Conservation (phyloP, 2,888 invertebrate species). For the Euplexia lucipara region DNA sequence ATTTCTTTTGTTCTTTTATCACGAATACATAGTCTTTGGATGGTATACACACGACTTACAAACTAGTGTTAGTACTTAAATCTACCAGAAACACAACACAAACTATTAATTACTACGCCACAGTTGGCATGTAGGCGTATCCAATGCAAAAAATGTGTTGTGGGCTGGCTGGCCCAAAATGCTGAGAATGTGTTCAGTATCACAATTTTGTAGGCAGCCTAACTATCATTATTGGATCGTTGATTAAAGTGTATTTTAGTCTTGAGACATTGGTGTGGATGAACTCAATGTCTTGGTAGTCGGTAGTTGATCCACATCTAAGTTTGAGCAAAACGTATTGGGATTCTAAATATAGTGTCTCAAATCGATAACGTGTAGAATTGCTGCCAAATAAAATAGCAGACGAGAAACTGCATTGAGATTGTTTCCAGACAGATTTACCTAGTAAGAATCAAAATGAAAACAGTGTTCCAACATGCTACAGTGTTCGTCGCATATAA, state of each 20-base stretch:
- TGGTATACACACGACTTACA: too few species aligned
- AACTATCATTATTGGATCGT: background rate
- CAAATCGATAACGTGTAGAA: constrained; percentile 34
- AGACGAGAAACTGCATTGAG: constrained; percentile 6
- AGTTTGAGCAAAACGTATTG: constrained; percentile 43
- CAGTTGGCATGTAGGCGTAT: too few species aligned
- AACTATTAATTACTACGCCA: too few species aligned
- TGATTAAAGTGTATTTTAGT: constrained; percentile 15
- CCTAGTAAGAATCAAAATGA: background rate
- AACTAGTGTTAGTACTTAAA: too few species aligned
- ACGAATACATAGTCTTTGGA: too few species aligned
- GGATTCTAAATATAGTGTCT: constrained; percentile 36
- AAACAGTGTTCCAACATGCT: background rate
- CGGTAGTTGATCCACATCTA: constrained; percentile 35
- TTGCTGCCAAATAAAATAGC: constrained; percentile 43
- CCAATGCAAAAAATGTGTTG: too few species aligned
- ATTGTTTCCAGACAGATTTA: constrained; percentile 18
- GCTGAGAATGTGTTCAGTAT: too few species aligned
- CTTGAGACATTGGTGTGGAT: constrained; percentile 16
- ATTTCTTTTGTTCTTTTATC: too few species aligned
- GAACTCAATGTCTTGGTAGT: constrained; percentile 21
- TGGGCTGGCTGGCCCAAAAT: too few species aligned
- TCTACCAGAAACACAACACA: too few species aligned
- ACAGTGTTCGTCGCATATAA: background rate
- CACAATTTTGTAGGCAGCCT: too few species aligned